A percentile compares a stretch with the other conserved stretches of the same genome.
These are phyloP conservation scores for Sprattus sprattus DNA, from an alignment of 2,113 vertebrate genomes.

Conservation along the genomic window DNA sequence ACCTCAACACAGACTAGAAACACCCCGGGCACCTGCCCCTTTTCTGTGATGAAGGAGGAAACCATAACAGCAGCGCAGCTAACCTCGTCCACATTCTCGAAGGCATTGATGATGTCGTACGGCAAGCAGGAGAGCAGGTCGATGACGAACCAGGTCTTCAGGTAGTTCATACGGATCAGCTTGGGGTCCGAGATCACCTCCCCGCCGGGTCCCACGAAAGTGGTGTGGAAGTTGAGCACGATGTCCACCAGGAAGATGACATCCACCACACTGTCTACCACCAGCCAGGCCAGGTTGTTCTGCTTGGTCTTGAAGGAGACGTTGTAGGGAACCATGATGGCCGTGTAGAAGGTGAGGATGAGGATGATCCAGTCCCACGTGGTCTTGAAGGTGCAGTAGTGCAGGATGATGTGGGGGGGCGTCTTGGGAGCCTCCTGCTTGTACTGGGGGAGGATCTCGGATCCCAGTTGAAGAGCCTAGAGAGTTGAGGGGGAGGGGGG, in stretches of 20 bases:
- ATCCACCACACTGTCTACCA: slow-evolving; percentile 97
- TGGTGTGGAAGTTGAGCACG: slow-evolving; percentile 97
- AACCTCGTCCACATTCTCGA: slow-evolving; percentile 95
- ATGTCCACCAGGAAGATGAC: slow-evolving; percentile 96
- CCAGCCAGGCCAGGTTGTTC: slow-evolving; percentile 93
- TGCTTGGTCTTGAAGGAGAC: slow-evolving; percentile 97
- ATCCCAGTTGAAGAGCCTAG: slow-evolving; percentile 95
- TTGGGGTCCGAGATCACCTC: slow-evolving; percentile 96
- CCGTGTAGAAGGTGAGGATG: slow-evolving; percentile 98
- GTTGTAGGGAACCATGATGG: slow-evolving; percentile 98
- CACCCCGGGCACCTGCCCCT: too few species aligned
- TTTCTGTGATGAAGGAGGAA: too few species aligned
- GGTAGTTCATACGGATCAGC: slow-evolving; percentile 96
- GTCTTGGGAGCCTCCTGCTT: slow-evolving; percentile 98
- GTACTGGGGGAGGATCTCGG: slow-evolving; percentile 97
- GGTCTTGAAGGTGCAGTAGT: slow-evolving; percentile 98
- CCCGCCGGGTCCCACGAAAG: slow-evolving; percentile 92
- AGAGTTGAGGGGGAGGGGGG: background rate
- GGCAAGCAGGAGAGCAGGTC: slow-evolving; percentile 96
- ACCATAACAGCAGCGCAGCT: slow-evolving; percentile 40
- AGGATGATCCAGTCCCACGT: slow-evolving; percentile 99
- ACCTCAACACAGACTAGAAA: too few species aligned
- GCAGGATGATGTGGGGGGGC: slow-evolving; percentile 96
- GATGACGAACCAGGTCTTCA: slow-evolving; percentile 99
- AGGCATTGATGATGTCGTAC: slow-evolving; percentile 98